Conservation (phyloP, 2,113 vertebrate genomes). For the Chroicocephalus ridibundus region DNA sequence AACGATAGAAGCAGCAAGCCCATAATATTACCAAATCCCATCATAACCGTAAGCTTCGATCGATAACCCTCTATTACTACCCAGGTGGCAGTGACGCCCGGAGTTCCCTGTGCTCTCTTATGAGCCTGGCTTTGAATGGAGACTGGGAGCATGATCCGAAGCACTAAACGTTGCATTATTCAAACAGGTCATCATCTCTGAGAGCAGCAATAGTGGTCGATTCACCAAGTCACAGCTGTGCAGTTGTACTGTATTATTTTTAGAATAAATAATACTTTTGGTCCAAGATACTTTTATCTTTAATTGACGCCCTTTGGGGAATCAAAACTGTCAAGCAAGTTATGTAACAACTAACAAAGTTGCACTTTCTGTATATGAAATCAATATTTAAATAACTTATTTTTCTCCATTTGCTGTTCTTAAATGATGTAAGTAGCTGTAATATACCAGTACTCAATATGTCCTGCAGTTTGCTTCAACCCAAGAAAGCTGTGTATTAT, state of each 20-base stretch:
- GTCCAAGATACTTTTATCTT: slow-evolving; percentile 71
- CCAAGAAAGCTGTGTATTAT: slow-evolving; percentile 89
- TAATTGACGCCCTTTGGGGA: slow-evolving; percentile 70
- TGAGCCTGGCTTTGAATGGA: neutral
- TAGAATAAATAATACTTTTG: slow-evolving; percentile 62
- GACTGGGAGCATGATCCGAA: slow-evolving; percentile 4
- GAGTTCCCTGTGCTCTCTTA: neutral
- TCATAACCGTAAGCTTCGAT: neutral
- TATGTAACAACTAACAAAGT: slow-evolving; percentile 92
- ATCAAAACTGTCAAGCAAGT: slow-evolving; percentile 78
- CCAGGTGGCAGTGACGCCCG: neutral
- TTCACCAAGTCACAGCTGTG: slow-evolving; percentile 73
- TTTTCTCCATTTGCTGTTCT: slow-evolving; percentile 90
- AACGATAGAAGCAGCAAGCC: slow-evolving; percentile 25
- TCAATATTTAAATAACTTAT: slow-evolving; percentile 99
- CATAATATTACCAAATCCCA: neutral
- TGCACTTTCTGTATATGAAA: slow-evolving; percentile 99
- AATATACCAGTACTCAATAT: slow-evolving; percentile 93
- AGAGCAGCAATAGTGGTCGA: slow-evolving; percentile 66
- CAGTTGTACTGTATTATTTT: slow-evolving; percentile 69
- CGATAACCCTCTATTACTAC: neutral
- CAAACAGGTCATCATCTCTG: slow-evolving; percentile 42
- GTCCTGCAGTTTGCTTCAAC: slow-evolving; percentile 88
- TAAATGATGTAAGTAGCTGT: slow-evolving; percentile 98
- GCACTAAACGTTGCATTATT: neutral